These are phyloP conservation scores for Drosophila repleta DNA, from an alignment of 1,140 invertebrate genomes.

Conservation along the genomic window DNA sequence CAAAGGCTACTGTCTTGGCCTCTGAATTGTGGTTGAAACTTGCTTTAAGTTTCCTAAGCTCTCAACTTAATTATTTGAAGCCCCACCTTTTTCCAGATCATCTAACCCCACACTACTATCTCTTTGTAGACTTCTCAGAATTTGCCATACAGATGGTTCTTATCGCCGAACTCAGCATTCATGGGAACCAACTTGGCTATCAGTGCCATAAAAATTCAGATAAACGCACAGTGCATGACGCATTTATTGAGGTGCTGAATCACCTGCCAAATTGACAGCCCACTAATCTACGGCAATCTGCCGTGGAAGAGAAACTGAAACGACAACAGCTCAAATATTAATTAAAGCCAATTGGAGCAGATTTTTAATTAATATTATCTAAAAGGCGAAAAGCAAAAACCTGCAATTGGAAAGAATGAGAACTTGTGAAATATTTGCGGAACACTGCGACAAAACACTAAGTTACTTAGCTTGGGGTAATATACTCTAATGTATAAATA, in stretches of 20 bases:
- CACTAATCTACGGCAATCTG: slow-evolving; percentile 11
- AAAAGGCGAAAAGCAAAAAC: neutral
- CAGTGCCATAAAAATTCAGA: slow-evolving; percentile 5
- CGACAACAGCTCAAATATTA: slow-evolving; percentile 11
- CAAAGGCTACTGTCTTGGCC: neutral
- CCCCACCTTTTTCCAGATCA: no score
- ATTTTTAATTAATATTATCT: slow-evolving; percentile 57
- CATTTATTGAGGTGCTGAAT: slow-evolving; percentile 10
- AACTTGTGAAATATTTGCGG: neutral
- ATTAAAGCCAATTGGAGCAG: slow-evolving; percentile 25
- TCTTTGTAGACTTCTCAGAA: no score
- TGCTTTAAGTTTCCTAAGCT: no score
- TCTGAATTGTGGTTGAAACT: neutral
- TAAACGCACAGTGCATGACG: slow-evolving; percentile 1
- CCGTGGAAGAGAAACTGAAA: neutral
- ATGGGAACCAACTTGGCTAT: neutral
- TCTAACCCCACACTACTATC: no score
- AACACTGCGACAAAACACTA: neutral
- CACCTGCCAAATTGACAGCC: slow-evolving; percentile 2
- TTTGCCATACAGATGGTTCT: no score
- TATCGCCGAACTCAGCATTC: no score
- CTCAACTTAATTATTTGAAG: no score
- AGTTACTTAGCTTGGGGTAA: neutral
- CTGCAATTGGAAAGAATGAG: neutral
- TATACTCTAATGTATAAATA: no score